Base-by-base conservation (phyloP, 2,113 vertebrate species). In the Chionodraco myersi region DNA sequence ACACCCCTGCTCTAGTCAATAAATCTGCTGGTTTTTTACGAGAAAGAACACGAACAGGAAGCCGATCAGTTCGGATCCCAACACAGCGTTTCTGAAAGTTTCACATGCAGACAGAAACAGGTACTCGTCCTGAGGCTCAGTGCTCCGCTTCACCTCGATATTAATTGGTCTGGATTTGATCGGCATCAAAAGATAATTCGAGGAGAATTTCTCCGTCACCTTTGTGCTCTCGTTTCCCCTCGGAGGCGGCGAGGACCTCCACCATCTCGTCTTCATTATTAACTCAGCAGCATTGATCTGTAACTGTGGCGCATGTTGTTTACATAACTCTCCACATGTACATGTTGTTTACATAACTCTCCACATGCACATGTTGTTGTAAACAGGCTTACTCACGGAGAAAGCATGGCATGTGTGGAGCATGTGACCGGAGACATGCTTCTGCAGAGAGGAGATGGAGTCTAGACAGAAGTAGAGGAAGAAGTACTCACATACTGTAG, bases 161-260 rank as follows among this genome's bases (percentile, higher is more conserved):
- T 84, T 82, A 82, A 86, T 79, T 82, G 74, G 58, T 47, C 62
- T 86, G 62, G 76, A 79, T 88, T 80, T 80, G 3, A 72, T 63
- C 18, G 81, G 63, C 75, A 86, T 84, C 67, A 74, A 81, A 72
- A 87, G 65, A 87, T 85, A 81, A 91, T 92, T 86, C 85, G 48
- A 87, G 56, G 30, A 71, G 65, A 85, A 81, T 77, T 58, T 56
- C 58, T 73, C 66, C 36, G 45, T 63, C 34, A 48, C 23, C 66
- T 67, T 65, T 66, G 26, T 26, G 26, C 26, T 26, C 26, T 26
- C 26, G 3, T 26, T 26, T 26, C 26, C 3, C 57, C 67, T 73
- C 44, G 23, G 52, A 65, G 21, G 52, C 67, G 30, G 51, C 41
- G 58, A 15, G 51, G 70, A 70, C 54, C 74, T 45, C 12, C 47